Evolutionary conservation across 1,140 invertebrate genomes (phyloP).

Genomic region (Caenorhabditis inopinata): DNA sequence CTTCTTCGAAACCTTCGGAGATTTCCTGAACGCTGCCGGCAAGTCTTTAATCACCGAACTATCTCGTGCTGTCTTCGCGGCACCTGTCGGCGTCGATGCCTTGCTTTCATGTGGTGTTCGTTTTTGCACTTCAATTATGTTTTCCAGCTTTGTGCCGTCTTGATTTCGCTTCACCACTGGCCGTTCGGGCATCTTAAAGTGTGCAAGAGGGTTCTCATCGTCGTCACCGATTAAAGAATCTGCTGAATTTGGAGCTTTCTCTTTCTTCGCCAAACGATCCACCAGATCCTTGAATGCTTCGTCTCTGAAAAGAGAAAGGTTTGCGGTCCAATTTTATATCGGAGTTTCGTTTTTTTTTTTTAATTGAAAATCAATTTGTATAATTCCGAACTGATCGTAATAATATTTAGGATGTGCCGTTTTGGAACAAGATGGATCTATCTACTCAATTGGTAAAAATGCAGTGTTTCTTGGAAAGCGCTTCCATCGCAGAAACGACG

Average conservation of each 20-base stretch:
- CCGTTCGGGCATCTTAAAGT: not conserved
- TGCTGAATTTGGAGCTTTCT: not conserved
- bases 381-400: too few relatives aligned
- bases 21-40: not conserved
- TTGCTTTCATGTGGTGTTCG: not conserved
- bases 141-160: not conserved
- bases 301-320: not conserved
- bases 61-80: not conserved
- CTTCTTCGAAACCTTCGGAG: not conserved
- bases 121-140: not conserved
- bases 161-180: not conserved
- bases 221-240: not conserved
- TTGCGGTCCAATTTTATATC: not conserved
- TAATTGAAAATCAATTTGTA: not conserved
- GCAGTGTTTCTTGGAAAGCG: too few relatives aligned
- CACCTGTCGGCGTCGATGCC: not conserved
- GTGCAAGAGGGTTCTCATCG: not conserved
- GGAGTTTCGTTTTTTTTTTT: not conserved
- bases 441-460: too few relatives aligned
- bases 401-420: too few relatives aligned
- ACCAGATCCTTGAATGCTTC: constrained; percentile 10
- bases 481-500: too few relatives aligned
- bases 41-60: not conserved
- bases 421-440: too few relatives aligned
- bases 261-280: not conserved